Evolutionary conservation across 2,797 vertebrate species (phyloP), one percentile per base, ranked within the genome.

Genomic region (Malacoraja senta): DNA sequence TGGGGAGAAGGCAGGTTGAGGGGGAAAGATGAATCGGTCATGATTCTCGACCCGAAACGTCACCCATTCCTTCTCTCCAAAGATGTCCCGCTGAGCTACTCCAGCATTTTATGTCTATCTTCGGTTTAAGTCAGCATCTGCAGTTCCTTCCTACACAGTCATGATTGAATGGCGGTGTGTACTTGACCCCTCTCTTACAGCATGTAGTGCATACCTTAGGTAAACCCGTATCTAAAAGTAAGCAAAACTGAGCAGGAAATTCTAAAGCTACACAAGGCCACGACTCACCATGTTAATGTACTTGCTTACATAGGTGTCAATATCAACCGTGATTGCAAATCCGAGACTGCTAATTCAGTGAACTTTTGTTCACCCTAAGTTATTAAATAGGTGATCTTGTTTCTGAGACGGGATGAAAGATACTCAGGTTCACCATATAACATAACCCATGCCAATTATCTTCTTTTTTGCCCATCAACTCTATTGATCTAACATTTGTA

Each of bases 331-430:
- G 90, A 53, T 92, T 92, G 35, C 24, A 74, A 76, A 92, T 58
- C 71, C 29, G 71, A 76, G 71, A 92, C 44, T 74, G 38, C 24
- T 92, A 92, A 92, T 76, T 92, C 90, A 76, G 38, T 92, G 90
- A 92, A 92, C 90, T 92, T 92, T 58, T 74, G 24, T 74, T 92
- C 71, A 58, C 38, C 38, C 71, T 53, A 19, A 92, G 38, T 44
- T 76, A n/a, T 72, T 92, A 76, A 76, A 29, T 53, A n/a, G 72
- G 26, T 76, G 90, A 58, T 29, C 90, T 76, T 35, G 74, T 91
- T 74, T 91, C 68, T 44, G 38, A 24, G 68, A 76, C 65, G 29
- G 88, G 88, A 91, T 91, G 68, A 91, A 29, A 53, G n/a, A 92
- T 53, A 74, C 38, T 91, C 35, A 8, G 15, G 68, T 92, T 92